Evolutionary conservation across 2,888 invertebrate genomes (phyloP).

Genomic region (Linnaemya tessellans): DNA sequence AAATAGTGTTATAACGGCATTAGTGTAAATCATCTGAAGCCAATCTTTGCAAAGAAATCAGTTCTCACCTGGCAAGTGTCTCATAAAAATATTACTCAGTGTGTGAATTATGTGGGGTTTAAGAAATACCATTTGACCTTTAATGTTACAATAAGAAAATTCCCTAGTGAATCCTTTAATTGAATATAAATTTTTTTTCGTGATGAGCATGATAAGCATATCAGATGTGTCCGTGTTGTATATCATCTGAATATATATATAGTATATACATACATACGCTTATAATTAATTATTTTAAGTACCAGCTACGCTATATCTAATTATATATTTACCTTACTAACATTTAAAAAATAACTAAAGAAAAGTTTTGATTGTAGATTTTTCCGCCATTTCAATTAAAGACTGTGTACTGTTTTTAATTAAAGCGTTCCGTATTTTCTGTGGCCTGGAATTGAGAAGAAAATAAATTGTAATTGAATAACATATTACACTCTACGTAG

Average conservation of each 20-base stretch:
- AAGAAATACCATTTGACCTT: background rate
- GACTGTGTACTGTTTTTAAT: conserved; percentile 18
- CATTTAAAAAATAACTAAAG: conserved; percentile 17
- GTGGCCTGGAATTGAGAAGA: conserved; percentile 47
- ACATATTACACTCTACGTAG: background rate
- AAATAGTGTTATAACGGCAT: too few species aligned
- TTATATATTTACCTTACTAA: background rate
- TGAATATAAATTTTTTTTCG: too few species aligned
- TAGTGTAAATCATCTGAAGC: background rate
- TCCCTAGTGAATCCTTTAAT: background rate
- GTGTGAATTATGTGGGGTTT: too few species aligned
- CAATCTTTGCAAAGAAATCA: background rate
- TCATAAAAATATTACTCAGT: too few species aligned
- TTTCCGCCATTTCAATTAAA: conserved; percentile 21
- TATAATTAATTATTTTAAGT: too few species aligned
- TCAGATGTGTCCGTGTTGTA: too few species aligned
- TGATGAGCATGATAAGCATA: too few species aligned
- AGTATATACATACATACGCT: too few species aligned
- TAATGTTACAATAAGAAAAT: background rate
- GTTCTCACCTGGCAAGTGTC: too few species aligned
- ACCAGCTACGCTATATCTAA: conserved; percentile 29
- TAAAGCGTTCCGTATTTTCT: conserved; percentile 11
- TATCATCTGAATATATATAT: too few species aligned
- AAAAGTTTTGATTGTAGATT: conserved; percentile 37
- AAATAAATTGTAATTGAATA: background rate